Base-by-base conservation (phyloP, 1,140 invertebrate genomes). In the Armadillidium nasatum region DNA sequence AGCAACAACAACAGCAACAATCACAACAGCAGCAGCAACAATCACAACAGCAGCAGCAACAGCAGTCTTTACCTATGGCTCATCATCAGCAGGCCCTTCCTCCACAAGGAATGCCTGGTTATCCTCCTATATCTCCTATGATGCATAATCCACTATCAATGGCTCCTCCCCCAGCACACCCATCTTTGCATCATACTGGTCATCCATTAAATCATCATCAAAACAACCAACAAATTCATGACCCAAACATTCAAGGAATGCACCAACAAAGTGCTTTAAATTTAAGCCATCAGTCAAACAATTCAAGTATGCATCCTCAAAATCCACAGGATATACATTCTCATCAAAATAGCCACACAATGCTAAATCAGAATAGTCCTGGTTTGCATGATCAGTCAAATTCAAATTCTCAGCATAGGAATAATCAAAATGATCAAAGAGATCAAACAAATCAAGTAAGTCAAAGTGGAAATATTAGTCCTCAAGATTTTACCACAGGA, bases 1-100 rank as follows among this genome's bases (percentile, higher is more conserved):
- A 76, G 45, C 75, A 76, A 75, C 75, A 76, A 75, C 75, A 76
- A 60, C 44, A 75, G 67, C 74, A 75, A 44, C 74, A 75, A 23
- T 69, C 75, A 19, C 71, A 72, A 7, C 69, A 46, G 7, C 72
- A 74, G 9, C 73, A 75, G 69, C 76, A 73, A 72, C 75, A 76
- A 44, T 68, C 75, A 74, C 75, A 78, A 15, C 54, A 74, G n/a
- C 75, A 79, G 60, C 78, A 60, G 45, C 72, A 76, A 43, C 75
- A 71, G 44, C 75, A 76, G 45, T 33, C 45, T 46, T 23, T 71
- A 19, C 67, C 69, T 3, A 71, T 71, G 69, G 43, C 33, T 22
- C 66, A 70, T 15, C 74, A 75, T 7, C 74, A 75, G 74, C 74
- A 70, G 44, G 45, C 67, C 15, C 66, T 50, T 19, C 71, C 75